Evolutionary conservation across 2,888 invertebrate genomes (phyloP).

Genomic region (Pteria penguin): DNA sequence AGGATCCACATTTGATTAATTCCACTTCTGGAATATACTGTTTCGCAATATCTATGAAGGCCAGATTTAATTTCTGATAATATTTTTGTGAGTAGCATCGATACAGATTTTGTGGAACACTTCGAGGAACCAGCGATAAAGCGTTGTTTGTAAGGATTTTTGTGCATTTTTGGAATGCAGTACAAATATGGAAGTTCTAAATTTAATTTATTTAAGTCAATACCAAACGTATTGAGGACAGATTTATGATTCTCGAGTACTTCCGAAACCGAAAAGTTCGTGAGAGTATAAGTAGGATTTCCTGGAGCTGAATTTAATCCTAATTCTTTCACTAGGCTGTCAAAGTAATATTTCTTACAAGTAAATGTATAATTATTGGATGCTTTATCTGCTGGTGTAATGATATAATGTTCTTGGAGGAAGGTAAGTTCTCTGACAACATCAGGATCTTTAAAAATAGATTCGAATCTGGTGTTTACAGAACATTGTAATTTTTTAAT

Average conservation of each 20-base stretch:
- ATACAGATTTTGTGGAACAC: not conserved
- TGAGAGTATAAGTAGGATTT: not conserved
- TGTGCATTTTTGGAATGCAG: not conserved
- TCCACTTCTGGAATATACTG: not conserved
- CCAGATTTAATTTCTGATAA: not conserved
- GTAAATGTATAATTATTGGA: not conserved
- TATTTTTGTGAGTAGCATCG: not conserved
- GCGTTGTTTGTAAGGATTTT: not conserved
- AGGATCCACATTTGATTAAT: not conserved
- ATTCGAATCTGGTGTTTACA: not conserved
- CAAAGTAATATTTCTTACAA: not conserved
- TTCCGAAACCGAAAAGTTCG: not conserved
- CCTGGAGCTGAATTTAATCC: not conserved
- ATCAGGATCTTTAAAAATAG: not conserved
- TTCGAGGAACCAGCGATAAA: not conserved
- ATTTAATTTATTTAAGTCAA: not conserved
- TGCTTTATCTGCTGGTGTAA: not conserved
- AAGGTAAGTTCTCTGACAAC: not conserved
- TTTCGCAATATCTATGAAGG: not conserved
- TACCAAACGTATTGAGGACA: not conserved
- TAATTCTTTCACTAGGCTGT: not conserved
- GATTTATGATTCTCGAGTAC: not conserved
- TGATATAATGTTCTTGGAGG: not conserved
- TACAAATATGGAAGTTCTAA: not conserved
- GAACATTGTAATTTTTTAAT: not conserved